Percentiles rank a stretch among this genome's conserved stretches.
Conservation (phyloP, 2,113 vertebrate species). For the Sphyrna mokarran region DNA sequence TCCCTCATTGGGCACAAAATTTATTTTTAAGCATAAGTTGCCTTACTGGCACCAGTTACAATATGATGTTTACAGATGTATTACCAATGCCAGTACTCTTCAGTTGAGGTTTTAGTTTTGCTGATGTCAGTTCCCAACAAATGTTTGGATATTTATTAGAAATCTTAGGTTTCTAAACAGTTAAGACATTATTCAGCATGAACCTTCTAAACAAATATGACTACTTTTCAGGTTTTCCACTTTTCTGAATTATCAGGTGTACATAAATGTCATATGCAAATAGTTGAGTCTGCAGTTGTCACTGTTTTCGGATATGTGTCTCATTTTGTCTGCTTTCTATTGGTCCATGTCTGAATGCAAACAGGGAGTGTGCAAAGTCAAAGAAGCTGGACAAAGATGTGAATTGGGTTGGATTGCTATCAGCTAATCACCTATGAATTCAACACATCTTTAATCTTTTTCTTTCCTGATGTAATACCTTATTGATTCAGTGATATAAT, state of each 20-base stretch:
- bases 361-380: not conserved
- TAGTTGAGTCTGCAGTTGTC: not conserved
- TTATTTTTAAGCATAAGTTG: not conserved
- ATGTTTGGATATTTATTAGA: not conserved
- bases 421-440: not conserved
- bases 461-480: not conserved
- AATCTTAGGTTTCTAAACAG: not conserved
- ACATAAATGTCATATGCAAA: not conserved
- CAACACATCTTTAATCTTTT: not conserved
- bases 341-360: not conserved
- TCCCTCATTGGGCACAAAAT: not conserved
- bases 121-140: not conserved
- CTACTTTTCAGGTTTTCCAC: not conserved
- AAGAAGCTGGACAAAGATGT: not conserved
- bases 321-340: not conserved
- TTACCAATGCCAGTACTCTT: not conserved
- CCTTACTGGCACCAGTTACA: too few relatives aligned
- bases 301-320: not conserved
- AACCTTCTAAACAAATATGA: not conserved
- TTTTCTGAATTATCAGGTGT: not conserved
- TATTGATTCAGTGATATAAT: not conserved
- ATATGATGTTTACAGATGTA: not conserved
- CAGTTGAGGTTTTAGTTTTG: not conserved
- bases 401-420: not conserved
- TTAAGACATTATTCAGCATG: conserved; percentile 16